Evolutionary conservation across 1,140 invertebrate genomes (phyloP).

Genomic region (Tetramorium simillimum): DNA sequence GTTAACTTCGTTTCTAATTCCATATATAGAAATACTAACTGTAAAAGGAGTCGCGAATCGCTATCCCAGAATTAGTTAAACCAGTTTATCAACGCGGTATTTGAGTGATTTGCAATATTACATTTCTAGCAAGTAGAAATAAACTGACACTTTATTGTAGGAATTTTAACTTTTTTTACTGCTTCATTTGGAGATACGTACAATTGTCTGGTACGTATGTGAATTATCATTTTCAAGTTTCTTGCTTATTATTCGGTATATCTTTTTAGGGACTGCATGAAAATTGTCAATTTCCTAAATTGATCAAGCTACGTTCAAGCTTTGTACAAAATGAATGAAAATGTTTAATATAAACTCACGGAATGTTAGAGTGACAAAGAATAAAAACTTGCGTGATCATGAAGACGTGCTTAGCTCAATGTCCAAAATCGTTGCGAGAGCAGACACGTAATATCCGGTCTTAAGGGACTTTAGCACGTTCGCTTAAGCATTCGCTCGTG

Average conservation of each 20-base stretch:
- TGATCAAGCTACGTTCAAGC: background rate
- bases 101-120: background rate
- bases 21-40: background rate
- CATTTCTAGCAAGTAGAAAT: background rate
- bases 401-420: conserved; percentile 19
- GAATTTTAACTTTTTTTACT: background rate
- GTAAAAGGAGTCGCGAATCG: background rate
- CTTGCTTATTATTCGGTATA: background rate
- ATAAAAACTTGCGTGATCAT: background rate
- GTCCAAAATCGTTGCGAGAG: conserved; percentile 11
- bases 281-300: background rate
- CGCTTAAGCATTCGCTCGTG: background rate
- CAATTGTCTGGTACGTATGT: background rate
- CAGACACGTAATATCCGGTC: conserved; percentile 38
- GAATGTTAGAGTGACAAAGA: background rate
- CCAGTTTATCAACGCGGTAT: background rate
- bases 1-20: background rate
- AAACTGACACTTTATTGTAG: background rate
- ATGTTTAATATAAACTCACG: background rate
- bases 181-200: background rate
- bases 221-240: background rate
- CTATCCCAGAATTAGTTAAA: conserved; percentile 3
- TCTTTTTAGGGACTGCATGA: background rate
- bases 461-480: background rate
- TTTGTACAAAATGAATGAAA: conserved; percentile 9